Evolutionary conservation across 2,888 invertebrate genomes (phyloP).

Genomic region (Linnaemya tessellans): DNA sequence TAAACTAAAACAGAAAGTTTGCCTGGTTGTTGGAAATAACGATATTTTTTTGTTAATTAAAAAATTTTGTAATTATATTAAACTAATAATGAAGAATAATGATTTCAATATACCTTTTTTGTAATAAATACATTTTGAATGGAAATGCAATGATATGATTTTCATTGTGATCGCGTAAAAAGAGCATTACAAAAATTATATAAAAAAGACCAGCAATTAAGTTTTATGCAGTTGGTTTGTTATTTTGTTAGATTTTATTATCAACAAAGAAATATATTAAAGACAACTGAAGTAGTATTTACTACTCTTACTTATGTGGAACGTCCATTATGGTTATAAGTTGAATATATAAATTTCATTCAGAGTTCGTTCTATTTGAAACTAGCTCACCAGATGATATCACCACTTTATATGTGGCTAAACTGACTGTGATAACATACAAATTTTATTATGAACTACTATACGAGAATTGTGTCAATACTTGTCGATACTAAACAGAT

Average conservation of each 20-base stretch:
- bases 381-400: no score
- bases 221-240: background rate
- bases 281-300: no score
- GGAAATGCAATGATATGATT: constrained; percentile 35
- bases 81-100: constrained; percentile 65
- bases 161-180: constrained; percentile 21
- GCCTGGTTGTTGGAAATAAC: constrained; percentile 12
- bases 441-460: no score
- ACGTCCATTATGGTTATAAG: no score
- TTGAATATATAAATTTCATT: no score
- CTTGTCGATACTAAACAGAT: no score
- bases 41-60: constrained; percentile 35
- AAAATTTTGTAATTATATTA: constrained; percentile 67
- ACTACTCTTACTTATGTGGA: no score
- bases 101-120: constrained; percentile 47
- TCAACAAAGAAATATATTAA: background rate
- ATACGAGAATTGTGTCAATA: no score
- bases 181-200: constrained; percentile 9
- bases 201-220: background rate
- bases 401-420: no score
- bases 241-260: background rate
- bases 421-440: no score
- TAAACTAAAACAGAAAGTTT: constrained; percentile 38
- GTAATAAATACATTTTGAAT: constrained; percentile 44
- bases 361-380: no score